Evolutionary conservation across 1,140 invertebrate genomes (phyloP).

Genomic region (Lepidurus packardi): DNA sequence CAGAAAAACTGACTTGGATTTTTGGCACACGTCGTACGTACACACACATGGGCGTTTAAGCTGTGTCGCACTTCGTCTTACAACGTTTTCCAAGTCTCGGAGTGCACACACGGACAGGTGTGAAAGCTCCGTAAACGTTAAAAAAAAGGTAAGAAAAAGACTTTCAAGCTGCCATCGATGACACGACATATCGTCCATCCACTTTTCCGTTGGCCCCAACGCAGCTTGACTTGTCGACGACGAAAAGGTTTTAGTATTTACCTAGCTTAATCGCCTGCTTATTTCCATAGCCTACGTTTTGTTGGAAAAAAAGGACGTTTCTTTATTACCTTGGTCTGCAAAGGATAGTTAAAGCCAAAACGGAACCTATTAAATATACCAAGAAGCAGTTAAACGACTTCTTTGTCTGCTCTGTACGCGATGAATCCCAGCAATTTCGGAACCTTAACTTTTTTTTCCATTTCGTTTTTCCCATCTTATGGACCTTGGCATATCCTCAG

Average conservation of each 20-base stretch:
- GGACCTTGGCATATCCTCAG: neutral
- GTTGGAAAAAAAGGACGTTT: neutral
- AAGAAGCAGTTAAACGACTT: slow-evolving; percentile 1
- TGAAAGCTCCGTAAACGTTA: slow-evolving; percentile 1
- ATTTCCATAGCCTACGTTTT: slow-evolving; percentile 10
- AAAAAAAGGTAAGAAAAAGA: neutral
- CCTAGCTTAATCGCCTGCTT: slow-evolving; percentile 21
- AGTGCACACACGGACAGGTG: neutral
- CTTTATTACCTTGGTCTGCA: neutral
- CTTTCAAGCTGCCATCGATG: neutral
- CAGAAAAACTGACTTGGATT: slow-evolving; percentile 8
- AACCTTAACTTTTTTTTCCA: neutral
- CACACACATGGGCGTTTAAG: neutral
- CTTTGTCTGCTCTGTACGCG: neutral
- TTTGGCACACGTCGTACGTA: slow-evolving; percentile 9
- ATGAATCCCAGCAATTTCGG: neutral
- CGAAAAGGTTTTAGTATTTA: neutral
- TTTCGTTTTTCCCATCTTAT: neutral
- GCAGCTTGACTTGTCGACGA: neutral
- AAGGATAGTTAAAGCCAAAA: neutral
- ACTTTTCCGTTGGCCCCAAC: neutral
- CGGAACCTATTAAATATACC: neutral
- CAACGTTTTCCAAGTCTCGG: neutral
- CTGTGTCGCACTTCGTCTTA: neutral
- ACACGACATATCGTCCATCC: neutral